Percentiles rank a stretch among this genome's conserved stretches.
Conservation (phyloP, 2,113 vertebrate genomes). For the Naja naja region DNA sequence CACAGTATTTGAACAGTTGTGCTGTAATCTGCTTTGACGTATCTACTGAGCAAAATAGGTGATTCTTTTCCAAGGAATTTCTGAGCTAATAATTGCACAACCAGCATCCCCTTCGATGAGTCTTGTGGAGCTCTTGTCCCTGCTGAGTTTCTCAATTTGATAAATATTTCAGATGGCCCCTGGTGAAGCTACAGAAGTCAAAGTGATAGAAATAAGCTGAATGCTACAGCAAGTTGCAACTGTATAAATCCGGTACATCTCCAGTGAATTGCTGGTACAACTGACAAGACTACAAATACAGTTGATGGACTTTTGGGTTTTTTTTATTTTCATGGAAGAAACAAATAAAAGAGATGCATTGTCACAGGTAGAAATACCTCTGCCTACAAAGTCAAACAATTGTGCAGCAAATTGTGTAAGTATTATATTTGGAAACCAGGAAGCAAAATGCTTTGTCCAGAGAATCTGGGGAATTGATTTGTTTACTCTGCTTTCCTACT, state of each 20-base stretch:
- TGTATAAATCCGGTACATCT: slow-evolving; percentile 1
- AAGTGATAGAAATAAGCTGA: not conserved
- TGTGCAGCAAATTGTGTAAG: slow-evolving; percentile 7
- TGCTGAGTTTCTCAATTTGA: not conserved
- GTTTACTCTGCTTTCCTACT: not conserved
- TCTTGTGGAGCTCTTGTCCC: not conserved
- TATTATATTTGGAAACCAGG: not conserved
- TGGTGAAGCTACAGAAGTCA: not conserved
- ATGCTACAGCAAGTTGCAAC: not conserved
- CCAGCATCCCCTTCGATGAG: not conserved
- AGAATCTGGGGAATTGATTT: not conserved
- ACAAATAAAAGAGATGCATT: not conserved
- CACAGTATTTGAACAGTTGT: not conserved
- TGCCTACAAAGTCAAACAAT: not conserved
- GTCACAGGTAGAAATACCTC: not conserved
- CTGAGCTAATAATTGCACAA: not conserved
- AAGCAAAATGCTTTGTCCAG: not conserved
- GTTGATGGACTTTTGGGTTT: not conserved
- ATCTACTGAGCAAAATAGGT: not conserved
- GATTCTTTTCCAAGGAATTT: not conserved
- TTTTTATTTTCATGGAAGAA: not conserved
- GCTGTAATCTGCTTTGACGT: not conserved
- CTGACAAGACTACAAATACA: not conserved
- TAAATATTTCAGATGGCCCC: not conserved
- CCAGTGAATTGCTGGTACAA: not conserved